Evolutionary conservation across 2,797 vertebrate genomes (phyloP).

Genomic region (Paedocypris micromegethes): DNA sequence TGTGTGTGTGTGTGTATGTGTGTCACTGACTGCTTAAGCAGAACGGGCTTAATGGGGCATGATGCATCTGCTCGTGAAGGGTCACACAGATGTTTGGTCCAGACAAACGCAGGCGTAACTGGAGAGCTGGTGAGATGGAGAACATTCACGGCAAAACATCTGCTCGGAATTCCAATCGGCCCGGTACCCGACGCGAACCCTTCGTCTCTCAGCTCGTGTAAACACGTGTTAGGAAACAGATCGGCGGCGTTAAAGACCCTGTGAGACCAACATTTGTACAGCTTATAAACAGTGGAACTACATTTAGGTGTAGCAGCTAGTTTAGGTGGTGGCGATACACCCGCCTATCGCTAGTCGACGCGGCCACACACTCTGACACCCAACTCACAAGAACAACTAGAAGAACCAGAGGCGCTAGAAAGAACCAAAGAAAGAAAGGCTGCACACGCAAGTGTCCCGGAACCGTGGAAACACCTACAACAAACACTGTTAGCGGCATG

Average conservation of each 20-base stretch:
- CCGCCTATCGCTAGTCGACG: constrained; percentile 40
- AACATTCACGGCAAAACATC: constrained; percentile 26
- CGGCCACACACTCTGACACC: constrained; percentile 56
- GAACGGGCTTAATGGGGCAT: constrained; percentile 50
- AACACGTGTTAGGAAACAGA: constrained; percentile 45
- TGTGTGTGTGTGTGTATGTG: constrained; percentile 10
- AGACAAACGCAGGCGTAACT: constrained; percentile 37
- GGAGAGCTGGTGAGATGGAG: constrained; percentile 25
- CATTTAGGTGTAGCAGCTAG: constrained; percentile 53
- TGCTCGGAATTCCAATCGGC: background rate
- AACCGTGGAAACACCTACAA: constrained; percentile 68
- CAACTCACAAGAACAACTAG: constrained; percentile 40
- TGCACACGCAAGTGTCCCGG: constrained; percentile 72
- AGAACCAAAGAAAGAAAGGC: constrained; percentile 57
- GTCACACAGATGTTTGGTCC: constrained; percentile 60
- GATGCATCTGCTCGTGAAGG: constrained; percentile 55
- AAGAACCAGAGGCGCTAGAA: constrained; percentile 35
- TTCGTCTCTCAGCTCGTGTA: constrained; percentile 38
- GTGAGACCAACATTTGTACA: constrained; percentile 52
- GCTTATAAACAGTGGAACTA: constrained; percentile 51
- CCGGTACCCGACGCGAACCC: constrained; percentile 1
- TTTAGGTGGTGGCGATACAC: constrained; percentile 39
- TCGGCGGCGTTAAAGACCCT: constrained; percentile 49
- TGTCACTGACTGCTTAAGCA: constrained; percentile 53
- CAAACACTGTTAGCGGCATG: constrained; percentile 62